Evolutionary conservation across 2,888 invertebrate species (phyloP).

Genomic region (Acanthosepion lycidas): DNA sequence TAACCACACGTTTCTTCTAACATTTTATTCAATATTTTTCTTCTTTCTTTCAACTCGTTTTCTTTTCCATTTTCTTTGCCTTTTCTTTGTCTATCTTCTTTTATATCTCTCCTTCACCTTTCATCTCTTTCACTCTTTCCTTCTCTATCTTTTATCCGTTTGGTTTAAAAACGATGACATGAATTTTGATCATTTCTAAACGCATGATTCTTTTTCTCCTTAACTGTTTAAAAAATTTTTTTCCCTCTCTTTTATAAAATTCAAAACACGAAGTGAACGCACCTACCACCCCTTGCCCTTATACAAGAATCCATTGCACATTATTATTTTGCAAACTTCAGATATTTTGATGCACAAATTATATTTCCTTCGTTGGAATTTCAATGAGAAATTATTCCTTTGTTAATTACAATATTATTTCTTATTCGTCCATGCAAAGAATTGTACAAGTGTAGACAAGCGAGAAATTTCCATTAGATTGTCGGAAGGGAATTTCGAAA

Average conservation of each 20-base stretch:
- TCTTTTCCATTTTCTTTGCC: not conserved
- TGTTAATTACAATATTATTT: slow-evolving; percentile 5
- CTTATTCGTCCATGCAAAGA: not conserved
- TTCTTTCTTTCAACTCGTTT: no score
- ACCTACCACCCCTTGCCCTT: not conserved
- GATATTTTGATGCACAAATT: slow-evolving; percentile 3
- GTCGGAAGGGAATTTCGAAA: not conserved
- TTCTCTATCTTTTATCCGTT: not conserved
- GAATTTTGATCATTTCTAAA: not conserved
- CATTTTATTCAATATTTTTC: no score
- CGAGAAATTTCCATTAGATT: not conserved
- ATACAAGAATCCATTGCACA: not conserved
- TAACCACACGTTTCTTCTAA: no score
- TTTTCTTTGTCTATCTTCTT: no score
- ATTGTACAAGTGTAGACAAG: not conserved
- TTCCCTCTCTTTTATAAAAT: not conserved
- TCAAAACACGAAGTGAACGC: not conserved
- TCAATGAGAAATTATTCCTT: slow-evolving; percentile 4
- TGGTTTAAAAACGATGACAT: not conserved
- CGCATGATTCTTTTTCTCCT: no score
- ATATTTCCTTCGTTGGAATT: slow-evolving; percentile 12
- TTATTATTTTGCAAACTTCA: not conserved
- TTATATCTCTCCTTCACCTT: no score
- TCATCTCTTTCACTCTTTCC: not conserved
- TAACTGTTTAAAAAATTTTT: not conserved